Base-by-base conservation (phyloP, 1,140 invertebrate genomes). In the Nasonia longicornis region DNA sequence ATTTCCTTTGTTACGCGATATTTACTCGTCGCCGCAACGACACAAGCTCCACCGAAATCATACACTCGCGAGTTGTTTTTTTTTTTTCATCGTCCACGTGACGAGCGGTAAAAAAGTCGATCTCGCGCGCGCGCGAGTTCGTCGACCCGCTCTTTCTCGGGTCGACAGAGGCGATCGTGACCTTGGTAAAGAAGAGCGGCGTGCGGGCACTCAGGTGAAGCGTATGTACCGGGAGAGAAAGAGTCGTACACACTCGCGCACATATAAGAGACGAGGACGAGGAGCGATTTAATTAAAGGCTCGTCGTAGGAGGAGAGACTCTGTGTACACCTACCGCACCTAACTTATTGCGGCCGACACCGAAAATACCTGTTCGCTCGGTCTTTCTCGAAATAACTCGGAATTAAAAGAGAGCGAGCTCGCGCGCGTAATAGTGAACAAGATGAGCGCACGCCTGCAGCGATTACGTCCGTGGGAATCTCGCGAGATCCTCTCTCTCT, bases 131-230 rank as follows among this genome's bases (percentile, higher is more conserved):
- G 38, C 38, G 12, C 66, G 35, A 71, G 69, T 71, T 71, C 31
- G 35, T 35, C 35, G 69, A 26, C 69, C 26, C 35, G 67, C 8
- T 11, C 31, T 35, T 6, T 87, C 86, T 82, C 6, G 63, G 42
- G 26, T 20, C 3, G 12, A 67, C 77, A 71, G 0, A 29, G 67
- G 16, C 69, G 85, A 87, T 87, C 84, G 79, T 86, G 88, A 89
- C 89, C 89, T 89, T 90, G 89, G 86, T 42, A 42, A 8, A 42
- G 81, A 14, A 86, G 58, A 66, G 83, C 73, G 83, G 20, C 20
- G 52, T 58, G 82, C 75, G 82, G 29, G 75, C 78, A 66, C 80
- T 84, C 85, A 83, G 83, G 79, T 86, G 83, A 86, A 87, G 86
- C 86, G 16, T 84, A 83, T 82, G 84, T 81, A 79, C 70, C 73